Conservation (phyloP, 2,888 invertebrate species). For the Microctonus aethiopoides region DNA sequence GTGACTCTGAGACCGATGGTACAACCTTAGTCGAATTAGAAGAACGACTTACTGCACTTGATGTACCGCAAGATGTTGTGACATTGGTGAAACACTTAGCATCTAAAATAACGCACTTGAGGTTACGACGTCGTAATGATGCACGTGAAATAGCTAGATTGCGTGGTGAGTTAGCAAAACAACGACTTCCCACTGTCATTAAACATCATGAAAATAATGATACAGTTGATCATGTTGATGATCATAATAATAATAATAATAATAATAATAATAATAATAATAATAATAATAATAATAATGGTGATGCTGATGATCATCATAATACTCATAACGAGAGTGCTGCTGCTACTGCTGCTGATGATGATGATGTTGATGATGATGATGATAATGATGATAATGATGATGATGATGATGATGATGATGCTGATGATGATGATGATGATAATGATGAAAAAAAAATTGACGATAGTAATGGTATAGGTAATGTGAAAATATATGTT, state of each 20-base stretch:
- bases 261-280: neutral
- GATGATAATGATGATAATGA: slow-evolving; percentile 13
- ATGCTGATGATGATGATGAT: slow-evolving; percentile 1
- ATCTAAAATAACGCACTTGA: slow-evolving; percentile 45
- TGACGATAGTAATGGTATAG: slow-evolving; percentile 17
- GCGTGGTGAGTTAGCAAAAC: slow-evolving; percentile 51
- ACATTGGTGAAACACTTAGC: slow-evolving; percentile 49
- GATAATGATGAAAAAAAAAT: neutral
- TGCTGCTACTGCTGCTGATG: no score
- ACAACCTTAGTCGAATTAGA: slow-evolving; percentile 49
- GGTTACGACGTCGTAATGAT: slow-evolving; percentile 49
- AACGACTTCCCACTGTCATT: slow-evolving; percentile 41
- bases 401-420: slow-evolving; percentile 19
- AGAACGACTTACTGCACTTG: slow-evolving; percentile 52
- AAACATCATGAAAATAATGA: slow-evolving; percentile 1
- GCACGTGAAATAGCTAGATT: slow-evolving; percentile 56
- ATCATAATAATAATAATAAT: slow-evolving; percentile 1
- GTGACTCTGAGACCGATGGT: slow-evolving; percentile 48
- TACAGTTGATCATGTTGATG: slow-evolving; percentile 15
- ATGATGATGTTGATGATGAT: no score
- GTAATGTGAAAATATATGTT: slow-evolving; percentile 15
- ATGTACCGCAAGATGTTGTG: slow-evolving; percentile 56
- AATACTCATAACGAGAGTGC: slow-evolving; percentile 17
- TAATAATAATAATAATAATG: slow-evolving; percentile 2
- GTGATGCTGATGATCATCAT: slow-evolving; percentile 8